These are phyloP conservation scores for Colostygia pectinataria DNA, from an alignment of 2,888 invertebrate genomes.

Conservation along the genomic window DNA sequence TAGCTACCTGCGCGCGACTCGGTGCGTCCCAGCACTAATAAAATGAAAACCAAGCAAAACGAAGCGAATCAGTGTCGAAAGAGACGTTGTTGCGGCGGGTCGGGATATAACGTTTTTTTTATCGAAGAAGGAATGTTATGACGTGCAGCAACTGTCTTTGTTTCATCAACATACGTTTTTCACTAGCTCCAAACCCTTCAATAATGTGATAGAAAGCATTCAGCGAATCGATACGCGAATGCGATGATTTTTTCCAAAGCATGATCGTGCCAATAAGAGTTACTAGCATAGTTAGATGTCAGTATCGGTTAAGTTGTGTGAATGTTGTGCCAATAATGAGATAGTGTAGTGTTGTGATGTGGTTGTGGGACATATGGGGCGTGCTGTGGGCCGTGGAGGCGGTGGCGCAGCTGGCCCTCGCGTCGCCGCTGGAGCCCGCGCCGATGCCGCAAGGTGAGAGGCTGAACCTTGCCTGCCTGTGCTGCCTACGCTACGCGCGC, in stretches of 20 bases:
- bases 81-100: conserved; percentile 51
- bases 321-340: conserved; percentile 82
- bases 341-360: conserved; percentile 82
- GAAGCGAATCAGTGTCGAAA: conserved; percentile 48
- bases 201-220: conserved; percentile 69
- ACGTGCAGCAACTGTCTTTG: conserved; percentile 80
- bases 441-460: conserved; percentile 74
- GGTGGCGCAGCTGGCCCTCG: conserved; percentile 65
- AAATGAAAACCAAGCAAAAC: conserved; percentile 34
- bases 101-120: conserved; percentile 48
- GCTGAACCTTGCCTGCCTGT: conserved; percentile 56
- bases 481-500: conserved; percentile 42
- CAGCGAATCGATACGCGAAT: conserved; percentile 50
- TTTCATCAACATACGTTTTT: conserved; percentile 68
- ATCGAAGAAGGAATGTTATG: conserved; percentile 73
- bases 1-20: conserved; percentile 32
- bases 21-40: conserved; percentile 32
- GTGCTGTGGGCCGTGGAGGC: conserved; percentile 74
- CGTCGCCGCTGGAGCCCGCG: conserved; percentile 73
- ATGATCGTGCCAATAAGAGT: conserved; percentile 80
- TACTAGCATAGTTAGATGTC: conserved; percentile 78
- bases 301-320: conserved; percentile 78
- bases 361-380: conserved; percentile 81
- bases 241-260: conserved; percentile 73
- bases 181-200: conserved; percentile 49